Evolutionary conservation across 2,888 invertebrate genomes (phyloP).

Genomic region (Balanococcus diminutus): DNA sequence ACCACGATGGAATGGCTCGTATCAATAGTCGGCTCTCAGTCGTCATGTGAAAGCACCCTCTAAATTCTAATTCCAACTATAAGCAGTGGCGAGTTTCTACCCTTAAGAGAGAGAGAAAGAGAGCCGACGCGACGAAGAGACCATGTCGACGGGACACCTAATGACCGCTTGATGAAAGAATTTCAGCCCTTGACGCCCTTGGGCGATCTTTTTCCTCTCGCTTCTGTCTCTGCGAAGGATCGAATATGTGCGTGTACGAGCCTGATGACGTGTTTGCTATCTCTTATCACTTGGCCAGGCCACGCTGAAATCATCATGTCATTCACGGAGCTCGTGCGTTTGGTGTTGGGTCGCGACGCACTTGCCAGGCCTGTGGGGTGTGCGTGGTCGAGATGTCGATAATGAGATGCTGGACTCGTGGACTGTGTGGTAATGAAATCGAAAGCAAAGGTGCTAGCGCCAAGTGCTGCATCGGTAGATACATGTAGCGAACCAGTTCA

Average conservation of each 20-base stretch:
- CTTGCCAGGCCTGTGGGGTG: background rate
- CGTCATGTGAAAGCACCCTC: background rate
- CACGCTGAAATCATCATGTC: background rate
- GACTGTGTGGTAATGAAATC: no score
- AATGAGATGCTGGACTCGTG: no score
- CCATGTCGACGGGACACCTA: background rate
- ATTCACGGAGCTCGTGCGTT: background rate
- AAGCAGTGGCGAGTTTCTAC: no score
- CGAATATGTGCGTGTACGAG: background rate
- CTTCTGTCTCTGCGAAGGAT: background rate
- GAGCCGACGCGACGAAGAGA: no score
- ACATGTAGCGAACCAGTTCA: background rate
- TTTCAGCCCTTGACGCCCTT: background rate
- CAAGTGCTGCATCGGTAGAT: background rate
- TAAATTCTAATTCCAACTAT: no score
- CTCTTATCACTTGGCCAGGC: background rate
- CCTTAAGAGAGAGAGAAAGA: no score
- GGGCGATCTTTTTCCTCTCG: background rate
- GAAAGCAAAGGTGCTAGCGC: background rate
- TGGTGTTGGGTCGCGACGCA: no score
- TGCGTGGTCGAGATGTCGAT: background rate
- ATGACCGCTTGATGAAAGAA: constrained; percentile 11
- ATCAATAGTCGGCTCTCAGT: background rate
- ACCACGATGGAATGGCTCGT: background rate
- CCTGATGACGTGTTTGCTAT: background rate